Conservation (phyloP, 2,113 vertebrate species). For the Arothron firmamentum region DNA sequence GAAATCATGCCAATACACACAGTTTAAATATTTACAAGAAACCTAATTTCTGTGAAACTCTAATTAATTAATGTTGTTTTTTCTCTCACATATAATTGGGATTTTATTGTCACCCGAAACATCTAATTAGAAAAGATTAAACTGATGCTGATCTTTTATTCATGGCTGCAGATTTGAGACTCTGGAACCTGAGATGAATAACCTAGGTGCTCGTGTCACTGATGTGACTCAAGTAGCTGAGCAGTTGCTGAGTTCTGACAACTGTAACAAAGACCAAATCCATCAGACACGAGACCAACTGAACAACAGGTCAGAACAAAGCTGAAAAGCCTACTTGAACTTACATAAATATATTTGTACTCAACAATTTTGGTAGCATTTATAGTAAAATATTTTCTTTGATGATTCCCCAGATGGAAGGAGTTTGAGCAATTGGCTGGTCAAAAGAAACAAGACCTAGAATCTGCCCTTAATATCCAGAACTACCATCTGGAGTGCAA, state of each 20-base stretch:
- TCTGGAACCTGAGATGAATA: conserved; percentile 93
- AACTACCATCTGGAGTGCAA: conserved; percentile 94
- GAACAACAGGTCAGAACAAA: conserved; percentile 66
- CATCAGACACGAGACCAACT: conserved; percentile 82
- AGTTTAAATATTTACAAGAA: no score
- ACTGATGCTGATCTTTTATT: conserved; percentile 8
- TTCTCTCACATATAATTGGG: not conserved
- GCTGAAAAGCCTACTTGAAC: not conserved
- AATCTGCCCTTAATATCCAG: conserved; percentile 88
- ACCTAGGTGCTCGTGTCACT: conserved; percentile 76
- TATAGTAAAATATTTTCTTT: not conserved
- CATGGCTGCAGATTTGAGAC: conserved; percentile 84
- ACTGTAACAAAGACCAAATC: conserved; percentile 82
- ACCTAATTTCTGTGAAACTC: no score
- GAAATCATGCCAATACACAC: no score
- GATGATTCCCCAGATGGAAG: conserved; percentile 78
- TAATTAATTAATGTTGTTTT: not conserved
- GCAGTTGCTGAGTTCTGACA: conserved; percentile 80
- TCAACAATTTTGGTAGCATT: not conserved
- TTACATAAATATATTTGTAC: conserved; percentile 4
- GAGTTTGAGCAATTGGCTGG: conserved; percentile 82
- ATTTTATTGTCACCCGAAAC: not conserved
- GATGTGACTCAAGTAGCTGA: conserved; percentile 83
- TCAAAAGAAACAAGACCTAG: conserved; percentile 84
- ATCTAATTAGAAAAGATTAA: not conserved